Evolutionary conservation across 2,797 vertebrate species (phyloP).

Genomic region (Halcyon leucocephala): DNA sequence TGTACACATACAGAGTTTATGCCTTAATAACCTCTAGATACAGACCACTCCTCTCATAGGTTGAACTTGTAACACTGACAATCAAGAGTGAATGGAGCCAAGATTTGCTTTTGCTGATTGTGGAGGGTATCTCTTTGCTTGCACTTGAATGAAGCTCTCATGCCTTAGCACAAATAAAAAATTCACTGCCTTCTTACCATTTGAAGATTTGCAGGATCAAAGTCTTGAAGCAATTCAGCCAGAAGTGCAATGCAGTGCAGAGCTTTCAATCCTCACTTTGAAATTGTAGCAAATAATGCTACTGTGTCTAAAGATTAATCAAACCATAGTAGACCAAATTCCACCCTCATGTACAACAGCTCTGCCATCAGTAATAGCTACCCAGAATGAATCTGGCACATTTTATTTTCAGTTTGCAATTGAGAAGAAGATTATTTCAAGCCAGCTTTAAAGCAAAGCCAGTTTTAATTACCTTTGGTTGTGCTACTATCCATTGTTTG

Average conservation of each 20-base stretch:
- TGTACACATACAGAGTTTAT: not conserved
- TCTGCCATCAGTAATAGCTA: not conserved
- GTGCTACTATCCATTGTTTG: constrained; percentile 44
- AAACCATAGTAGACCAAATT: not conserved
- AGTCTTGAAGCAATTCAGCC: not conserved
- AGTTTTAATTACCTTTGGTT: constrained; percentile 70
- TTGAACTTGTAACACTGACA: not conserved
- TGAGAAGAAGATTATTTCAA: constrained; percentile 17
- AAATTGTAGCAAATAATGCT: not conserved
- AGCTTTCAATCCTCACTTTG: not conserved
- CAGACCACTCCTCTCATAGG: not conserved
- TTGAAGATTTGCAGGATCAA: not conserved
- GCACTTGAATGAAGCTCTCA: not conserved
- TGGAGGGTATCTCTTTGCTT: not conserved
- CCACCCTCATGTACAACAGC: not conserved
- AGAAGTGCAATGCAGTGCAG: not conserved
- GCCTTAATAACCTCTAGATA: not conserved
- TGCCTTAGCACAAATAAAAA: not conserved
- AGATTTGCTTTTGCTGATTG: not conserved
- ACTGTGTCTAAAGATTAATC: not conserved
- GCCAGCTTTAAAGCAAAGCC: not conserved
- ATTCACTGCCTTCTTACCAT: not conserved
- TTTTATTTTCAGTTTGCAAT: not conserved
- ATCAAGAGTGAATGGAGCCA: not conserved
- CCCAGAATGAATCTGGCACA: not conserved